These are phyloP conservation scores for Petrocephalus microphthalmus DNA, from an alignment of 2,113 vertebrate genomes.

Conservation along the genomic window DNA sequence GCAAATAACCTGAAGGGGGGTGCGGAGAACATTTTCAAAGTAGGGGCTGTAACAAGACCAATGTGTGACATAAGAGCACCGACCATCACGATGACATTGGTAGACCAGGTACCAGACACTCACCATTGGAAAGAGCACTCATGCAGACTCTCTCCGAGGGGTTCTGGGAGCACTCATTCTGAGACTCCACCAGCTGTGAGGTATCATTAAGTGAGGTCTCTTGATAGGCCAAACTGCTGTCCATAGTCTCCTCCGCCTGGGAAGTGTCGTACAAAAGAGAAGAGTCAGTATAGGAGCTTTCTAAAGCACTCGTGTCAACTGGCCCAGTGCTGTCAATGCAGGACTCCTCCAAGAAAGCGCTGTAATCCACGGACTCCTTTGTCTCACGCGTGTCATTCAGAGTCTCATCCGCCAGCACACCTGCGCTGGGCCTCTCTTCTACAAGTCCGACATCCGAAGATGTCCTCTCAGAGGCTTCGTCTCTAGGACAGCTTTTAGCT, in stretches of 20 bases:
- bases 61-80: background rate
- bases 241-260: slow-evolving; percentile 18
- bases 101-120: background rate
- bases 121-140: background rate
- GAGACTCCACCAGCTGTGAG: slow-evolving; percentile 41
- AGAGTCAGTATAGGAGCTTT: slow-evolving; percentile 33
- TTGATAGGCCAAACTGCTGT: slow-evolving; percentile 27
- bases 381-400: slow-evolving; percentile 22
- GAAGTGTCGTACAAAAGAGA: slow-evolving; percentile 33
- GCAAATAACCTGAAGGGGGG: background rate
- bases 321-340: slow-evolving; percentile 31
- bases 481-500: background rate
- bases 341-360: slow-evolving; percentile 29
- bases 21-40: background rate
- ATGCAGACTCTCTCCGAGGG: slow-evolving; percentile 20
- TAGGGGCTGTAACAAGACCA: background rate
- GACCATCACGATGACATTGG: background rate
- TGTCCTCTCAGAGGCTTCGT: background rate
- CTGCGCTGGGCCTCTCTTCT: background rate
- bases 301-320: slow-evolving; percentile 26
- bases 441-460: background rate
- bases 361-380: slow-evolving; percentile 31
- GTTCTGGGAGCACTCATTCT: slow-evolving; percentile 41
- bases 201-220: slow-evolving; percentile 10
- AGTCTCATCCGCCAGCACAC: slow-evolving; percentile 15